These are phyloP conservation scores for Halictus rubicundus DNA, from an alignment of 1,140 invertebrate species.

Conservation along the genomic window DNA sequence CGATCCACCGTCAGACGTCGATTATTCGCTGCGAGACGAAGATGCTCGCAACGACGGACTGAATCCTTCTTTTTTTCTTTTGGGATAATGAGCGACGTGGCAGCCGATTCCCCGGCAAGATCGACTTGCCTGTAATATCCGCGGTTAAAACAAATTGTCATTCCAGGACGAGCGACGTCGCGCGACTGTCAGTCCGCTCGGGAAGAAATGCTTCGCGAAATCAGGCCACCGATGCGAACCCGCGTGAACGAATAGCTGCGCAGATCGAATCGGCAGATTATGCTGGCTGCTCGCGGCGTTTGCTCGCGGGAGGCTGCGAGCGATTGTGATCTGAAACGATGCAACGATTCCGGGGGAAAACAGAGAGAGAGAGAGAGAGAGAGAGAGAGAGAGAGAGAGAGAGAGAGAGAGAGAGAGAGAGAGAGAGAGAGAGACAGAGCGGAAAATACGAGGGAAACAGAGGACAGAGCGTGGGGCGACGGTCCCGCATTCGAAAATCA, in stretches of 20 bases:
- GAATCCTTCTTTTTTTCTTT: too few species aligned
- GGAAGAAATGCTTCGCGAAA: not conserved
- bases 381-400: too few species aligned
- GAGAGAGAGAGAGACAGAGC: too few species aligned
- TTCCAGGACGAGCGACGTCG: not conserved
- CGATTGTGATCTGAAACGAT: conserved; percentile 35
- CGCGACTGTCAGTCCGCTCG: not conserved
- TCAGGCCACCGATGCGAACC: not conserved
- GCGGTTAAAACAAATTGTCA: not conserved
- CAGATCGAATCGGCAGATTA: conserved; percentile 40
- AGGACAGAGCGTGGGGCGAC: not conserved
- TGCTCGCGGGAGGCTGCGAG: conserved; percentile 3
- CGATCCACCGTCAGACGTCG: not conserved
- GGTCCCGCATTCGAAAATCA: not conserved
- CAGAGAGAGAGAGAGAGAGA: too few species aligned
- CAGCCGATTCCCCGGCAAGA: too few species aligned
- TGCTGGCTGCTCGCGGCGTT: not conserved
- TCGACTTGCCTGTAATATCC: not conserved
- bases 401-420: too few species aligned
- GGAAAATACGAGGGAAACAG: not conserved
- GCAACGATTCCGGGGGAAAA: not conserved
- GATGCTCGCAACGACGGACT: too few species aligned
- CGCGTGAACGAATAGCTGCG: conserved; percentile 10
- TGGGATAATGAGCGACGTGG: too few species aligned
- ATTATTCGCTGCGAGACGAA: conserved; percentile 1